Conservation (phyloP, 2,113 vertebrate genomes). For the Charadrius vociferus region DNA sequence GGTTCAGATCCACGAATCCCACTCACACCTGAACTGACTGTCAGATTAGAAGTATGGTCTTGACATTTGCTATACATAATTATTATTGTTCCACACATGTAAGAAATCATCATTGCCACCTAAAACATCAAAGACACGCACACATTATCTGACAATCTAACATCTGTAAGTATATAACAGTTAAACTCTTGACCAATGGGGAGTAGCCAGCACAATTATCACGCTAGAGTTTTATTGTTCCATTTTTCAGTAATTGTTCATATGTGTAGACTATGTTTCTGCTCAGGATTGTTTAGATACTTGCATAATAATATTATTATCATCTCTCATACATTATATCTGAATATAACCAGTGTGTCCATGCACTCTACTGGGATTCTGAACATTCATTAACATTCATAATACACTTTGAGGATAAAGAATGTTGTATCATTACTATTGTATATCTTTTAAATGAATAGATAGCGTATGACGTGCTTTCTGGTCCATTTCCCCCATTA, state of each 20-base stretch:
- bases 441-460: background rate
- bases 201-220: background rate
- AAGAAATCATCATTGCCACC: background rate
- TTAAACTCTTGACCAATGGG: too few relatives aligned
- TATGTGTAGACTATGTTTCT: background rate
- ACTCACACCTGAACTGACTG: background rate
- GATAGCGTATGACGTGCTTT: background rate
- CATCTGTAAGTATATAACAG: accelerated
- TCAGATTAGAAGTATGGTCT: background rate
- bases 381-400: background rate
- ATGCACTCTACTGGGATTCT: background rate
- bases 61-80: background rate
- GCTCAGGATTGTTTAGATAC: background rate
- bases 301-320: background rate
- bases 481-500: background rate
- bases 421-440: background rate
- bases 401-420: background rate
- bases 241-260: background rate
- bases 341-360: background rate
- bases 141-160: background rate
- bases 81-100: background rate
- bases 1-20: background rate
- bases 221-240: background rate
- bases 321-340: background rate
- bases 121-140: background rate